phyloP scores from a whole-genome alignment of 2,113 vertebrate species.

The Cebus imitator region DNA sequence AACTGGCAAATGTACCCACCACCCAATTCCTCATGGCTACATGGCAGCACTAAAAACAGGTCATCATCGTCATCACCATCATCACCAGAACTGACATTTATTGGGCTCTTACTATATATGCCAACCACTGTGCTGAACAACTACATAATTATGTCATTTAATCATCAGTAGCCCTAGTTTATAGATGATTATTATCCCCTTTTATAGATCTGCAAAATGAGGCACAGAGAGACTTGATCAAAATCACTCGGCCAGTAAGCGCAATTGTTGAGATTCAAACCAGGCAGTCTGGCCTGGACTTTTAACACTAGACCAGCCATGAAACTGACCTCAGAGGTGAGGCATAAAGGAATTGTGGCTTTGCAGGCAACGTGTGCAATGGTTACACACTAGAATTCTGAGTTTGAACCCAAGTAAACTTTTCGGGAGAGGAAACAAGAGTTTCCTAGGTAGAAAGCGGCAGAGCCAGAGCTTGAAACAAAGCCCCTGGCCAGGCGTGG shows the following conservation, averaged over 20 bases:
- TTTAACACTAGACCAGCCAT: background rate
- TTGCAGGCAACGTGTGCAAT: too few relatives aligned
- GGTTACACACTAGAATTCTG: background rate
- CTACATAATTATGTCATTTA: background rate
- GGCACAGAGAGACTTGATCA: background rate
- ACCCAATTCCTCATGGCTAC: background rate
- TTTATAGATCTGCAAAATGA: background rate
- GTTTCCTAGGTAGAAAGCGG: background rate
- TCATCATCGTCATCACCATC: background rate
- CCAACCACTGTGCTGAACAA: background rate
- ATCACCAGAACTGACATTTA: fast-evolving
- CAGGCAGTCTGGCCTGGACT: background rate
- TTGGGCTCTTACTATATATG: background rate
- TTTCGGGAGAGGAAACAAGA: background rate
- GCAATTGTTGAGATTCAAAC: background rate
- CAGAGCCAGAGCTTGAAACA: background rate
- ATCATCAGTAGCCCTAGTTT: background rate
- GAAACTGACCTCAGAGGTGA: background rate
- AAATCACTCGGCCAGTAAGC: background rate
- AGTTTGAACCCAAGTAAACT: background rate
- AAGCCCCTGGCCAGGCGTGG: background rate
- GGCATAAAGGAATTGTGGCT: background rate
- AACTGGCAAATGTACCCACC: background rate
- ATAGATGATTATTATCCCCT: too few relatives aligned
- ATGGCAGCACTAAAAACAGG: background rate